A percentile compares a stretch with the other conserved stretches of the same genome.
These are phyloP conservation scores for Ariopsis seemanni DNA, from an alignment of 2,113 vertebrate genomes.

Conservation along the genomic window DNA sequence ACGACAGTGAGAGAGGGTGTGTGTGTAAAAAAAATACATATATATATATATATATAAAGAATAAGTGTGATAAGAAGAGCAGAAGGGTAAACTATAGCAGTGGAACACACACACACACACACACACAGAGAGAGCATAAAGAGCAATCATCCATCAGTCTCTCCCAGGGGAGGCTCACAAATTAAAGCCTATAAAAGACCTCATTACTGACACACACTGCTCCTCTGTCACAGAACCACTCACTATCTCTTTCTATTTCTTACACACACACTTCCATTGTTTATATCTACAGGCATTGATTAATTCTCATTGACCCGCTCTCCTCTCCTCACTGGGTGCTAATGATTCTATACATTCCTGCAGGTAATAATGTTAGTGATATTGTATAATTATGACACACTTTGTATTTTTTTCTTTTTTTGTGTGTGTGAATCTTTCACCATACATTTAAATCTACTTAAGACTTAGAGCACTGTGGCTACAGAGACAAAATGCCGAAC, in stretches of 20 bases:
- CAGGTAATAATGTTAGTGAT: conserved; percentile 23
- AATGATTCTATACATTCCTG: conserved; percentile 24
- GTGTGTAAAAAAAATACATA: too few relatives aligned
- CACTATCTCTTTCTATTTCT: conserved; percentile 23
- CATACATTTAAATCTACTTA: not conserved
- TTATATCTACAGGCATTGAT: conserved; percentile 57
- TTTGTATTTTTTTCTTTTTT: not conserved
- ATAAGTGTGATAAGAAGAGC: not conserved
- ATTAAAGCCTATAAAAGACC: conserved; percentile 70
- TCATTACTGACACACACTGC: conserved; percentile 70
- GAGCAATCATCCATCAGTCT: conserved; percentile 61
- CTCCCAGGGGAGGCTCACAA: conserved; percentile 67
- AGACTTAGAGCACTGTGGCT: not conserved
- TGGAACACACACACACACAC: not conserved
- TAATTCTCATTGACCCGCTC: conserved; percentile 28
- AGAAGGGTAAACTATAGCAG: not conserved
- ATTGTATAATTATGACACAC: not conserved
- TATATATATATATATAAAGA: not conserved
- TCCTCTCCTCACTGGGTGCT: conserved; percentile 8
- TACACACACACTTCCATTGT: conserved; percentile 52
- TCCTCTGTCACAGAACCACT: conserved; percentile 62
- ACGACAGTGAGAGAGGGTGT: not conserved
- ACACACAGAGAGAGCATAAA: conserved; percentile 52
- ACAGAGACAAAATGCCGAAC: not conserved
- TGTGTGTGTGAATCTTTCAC: not conserved